Evolutionary conservation across 53 echinoderm and acorn worm genomes (phyloP).

Genomic region (Stichopus horrens): DNA sequence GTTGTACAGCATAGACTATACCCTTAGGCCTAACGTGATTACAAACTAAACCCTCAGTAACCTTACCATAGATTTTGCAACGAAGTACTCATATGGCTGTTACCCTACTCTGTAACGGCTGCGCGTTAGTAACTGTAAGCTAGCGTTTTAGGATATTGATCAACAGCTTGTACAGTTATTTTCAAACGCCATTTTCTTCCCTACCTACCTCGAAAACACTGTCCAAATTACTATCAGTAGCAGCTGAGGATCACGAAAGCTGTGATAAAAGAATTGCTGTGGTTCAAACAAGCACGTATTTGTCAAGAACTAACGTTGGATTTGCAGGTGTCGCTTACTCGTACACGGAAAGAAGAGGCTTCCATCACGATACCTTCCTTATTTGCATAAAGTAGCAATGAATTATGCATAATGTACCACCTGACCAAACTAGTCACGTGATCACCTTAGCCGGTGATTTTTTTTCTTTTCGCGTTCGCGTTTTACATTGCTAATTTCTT

Average conservation of each 20-base stretch:
- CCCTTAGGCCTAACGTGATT: no score
- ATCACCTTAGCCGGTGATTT: not conserved
- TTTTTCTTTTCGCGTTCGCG: not conserved
- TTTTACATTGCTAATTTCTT: not conserved
- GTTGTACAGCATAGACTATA: no score
- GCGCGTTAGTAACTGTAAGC: slow-evolving; percentile 35
- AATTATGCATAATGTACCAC: slow-evolving; percentile 42
- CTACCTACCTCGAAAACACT: not conserved
- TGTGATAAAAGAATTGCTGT: not conserved
- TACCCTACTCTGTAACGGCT: slow-evolving; percentile 44
- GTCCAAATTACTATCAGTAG: not conserved
- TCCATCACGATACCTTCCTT: slow-evolving; percentile 16
- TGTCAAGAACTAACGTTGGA: not conserved
- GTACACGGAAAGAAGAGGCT: slow-evolving; percentile 31
- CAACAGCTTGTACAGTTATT: not conserved
- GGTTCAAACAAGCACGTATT: not conserved
- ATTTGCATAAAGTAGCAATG: slow-evolving; percentile 21
- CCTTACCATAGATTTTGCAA: slow-evolving; percentile 1
- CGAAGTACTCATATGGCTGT: slow-evolving; percentile 1
- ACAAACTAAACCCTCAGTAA: no score
- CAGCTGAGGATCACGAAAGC: not conserved
- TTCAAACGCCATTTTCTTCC: not conserved
- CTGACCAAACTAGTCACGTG: slow-evolving; percentile 42
- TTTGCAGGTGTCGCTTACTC: not conserved
- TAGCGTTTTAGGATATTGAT: not conserved